Percentiles rank a stretch among this genome's conserved stretches.
These are phyloP conservation scores for Desmophyllum pertusum DNA, from an alignment of 92 coral and sea anemone species.

Conservation along the genomic window DNA sequence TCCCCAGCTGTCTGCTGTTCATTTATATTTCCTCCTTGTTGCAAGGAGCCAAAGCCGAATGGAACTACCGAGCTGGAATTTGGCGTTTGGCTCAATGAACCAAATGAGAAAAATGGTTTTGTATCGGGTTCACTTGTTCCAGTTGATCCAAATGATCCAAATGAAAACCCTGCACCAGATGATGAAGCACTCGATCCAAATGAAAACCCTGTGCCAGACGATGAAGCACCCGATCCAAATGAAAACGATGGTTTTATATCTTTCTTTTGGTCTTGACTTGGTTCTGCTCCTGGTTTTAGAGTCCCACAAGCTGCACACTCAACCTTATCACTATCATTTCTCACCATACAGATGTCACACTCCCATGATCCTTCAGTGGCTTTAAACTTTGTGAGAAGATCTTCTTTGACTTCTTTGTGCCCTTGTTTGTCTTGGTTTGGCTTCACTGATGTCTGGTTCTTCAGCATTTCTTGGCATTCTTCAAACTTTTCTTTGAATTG, in stretches of 20 bases:
- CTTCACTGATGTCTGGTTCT: slow-evolving; percentile 3
- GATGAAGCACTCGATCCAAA: slow-evolving; percentile 15
- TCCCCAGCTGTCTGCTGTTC: slow-evolving; percentile 5
- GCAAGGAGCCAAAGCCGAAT: background rate
- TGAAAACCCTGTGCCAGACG: slow-evolving; percentile 1
- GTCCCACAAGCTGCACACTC: slow-evolving; percentile 63
- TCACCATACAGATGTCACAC: slow-evolving; percentile 59
- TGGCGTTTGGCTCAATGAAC: background rate
- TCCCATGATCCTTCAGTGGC: slow-evolving; percentile 71
- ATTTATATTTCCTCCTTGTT: background rate
- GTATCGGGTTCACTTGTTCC: background rate
- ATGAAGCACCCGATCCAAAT: background rate
- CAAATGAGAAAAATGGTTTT: slow-evolving; percentile 10
- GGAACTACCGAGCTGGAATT: background rate
- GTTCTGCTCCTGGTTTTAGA: slow-evolving; percentile 45
- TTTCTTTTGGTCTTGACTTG: background rate
- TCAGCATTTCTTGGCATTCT: slow-evolving; percentile 44
- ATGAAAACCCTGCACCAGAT: background rate
- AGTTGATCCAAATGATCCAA: slow-evolving; percentile 26
- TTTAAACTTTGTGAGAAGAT: slow-evolving; percentile 47
- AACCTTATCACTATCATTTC: slow-evolving; percentile 43
- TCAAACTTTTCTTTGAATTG: slow-evolving; percentile 86
- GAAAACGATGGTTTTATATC: background rate
- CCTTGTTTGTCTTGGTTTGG: background rate
- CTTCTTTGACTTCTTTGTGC: background rate